phyloP scores from a whole-genome alignment of 2,113 vertebrate species.

The Formicarius rufipectus region DNA sequence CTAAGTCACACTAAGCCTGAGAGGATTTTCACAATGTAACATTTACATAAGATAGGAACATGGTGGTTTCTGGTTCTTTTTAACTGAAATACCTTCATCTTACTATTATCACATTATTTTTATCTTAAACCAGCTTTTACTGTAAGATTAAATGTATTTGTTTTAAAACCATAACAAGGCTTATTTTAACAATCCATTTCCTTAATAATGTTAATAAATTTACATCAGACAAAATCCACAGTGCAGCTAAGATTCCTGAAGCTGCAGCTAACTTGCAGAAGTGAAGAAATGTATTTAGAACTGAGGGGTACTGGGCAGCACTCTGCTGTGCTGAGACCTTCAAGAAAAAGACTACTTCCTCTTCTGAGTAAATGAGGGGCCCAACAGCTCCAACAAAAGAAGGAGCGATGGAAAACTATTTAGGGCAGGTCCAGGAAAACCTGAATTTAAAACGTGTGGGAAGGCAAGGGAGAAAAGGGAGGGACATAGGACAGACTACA shows the following conservation, averaged over 20 bases:
- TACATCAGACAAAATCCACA: not conserved
- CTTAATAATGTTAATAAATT: not conserved
- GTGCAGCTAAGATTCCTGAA: not conserved
- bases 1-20: conserved; percentile 55
- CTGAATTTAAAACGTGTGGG: not conserved
- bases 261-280: not conserved
- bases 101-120: conserved; percentile 24
- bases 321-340: not conserved
- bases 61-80: conserved; percentile 47
- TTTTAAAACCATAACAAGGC: not conserved
- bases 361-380: not conserved
- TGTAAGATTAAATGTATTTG: not conserved
- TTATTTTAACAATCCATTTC: not conserved
- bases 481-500: not conserved
- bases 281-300: not conserved
- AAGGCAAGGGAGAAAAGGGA: not conserved
- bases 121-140: not conserved
- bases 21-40: conserved; percentile 59
- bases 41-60: conserved; percentile 55
- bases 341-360: not conserved
- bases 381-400: not conserved
- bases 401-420: not conserved
- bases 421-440: not conserved
- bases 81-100: conserved; percentile 46
- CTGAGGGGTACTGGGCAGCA: not conserved